A percentile compares a stretch with the other conserved stretches of the same genome.
These are phyloP conservation scores for Moxostoma hubbsi DNA, from an alignment of 2,797 vertebrate genomes.

Conservation along the genomic window DNA sequence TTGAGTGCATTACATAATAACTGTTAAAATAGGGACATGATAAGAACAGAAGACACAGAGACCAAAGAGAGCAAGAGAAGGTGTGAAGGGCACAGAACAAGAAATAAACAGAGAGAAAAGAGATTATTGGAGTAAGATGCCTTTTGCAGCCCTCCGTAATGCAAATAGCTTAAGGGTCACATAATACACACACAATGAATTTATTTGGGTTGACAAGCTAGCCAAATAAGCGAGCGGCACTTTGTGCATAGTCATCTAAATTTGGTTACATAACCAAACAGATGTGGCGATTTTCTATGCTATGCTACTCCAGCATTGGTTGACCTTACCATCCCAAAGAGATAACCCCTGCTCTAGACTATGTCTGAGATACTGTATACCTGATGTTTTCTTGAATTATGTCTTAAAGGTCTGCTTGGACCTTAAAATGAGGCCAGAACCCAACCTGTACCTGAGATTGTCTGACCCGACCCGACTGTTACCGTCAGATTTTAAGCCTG, in stretches of 20 bases:
- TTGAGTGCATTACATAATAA: neutral
- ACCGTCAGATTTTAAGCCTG: no score
- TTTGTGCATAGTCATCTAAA: constrained; percentile 38
- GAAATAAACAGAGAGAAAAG: neutral
- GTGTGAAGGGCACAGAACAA: no score
- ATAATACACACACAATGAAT: constrained; percentile 33
- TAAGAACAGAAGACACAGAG: neutral
- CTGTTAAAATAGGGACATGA: neutral
- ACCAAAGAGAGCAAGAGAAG: neutral
- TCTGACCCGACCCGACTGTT: no score
- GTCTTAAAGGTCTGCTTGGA: no score
- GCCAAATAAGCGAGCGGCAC: constrained; percentile 35
- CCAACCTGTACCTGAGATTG: no score
- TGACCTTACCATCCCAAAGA: neutral
- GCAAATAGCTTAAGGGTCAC: constrained; percentile 22
- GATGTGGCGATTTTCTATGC: constrained; percentile 23
- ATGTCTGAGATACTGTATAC: no score
- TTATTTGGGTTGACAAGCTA: constrained; percentile 41
- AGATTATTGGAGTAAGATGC: neutral
- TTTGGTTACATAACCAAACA: constrained; percentile 47
- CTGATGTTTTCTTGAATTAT: no score
- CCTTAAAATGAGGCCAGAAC: no score
- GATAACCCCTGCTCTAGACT: neutral
- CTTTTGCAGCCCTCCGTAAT: constrained; percentile 22
- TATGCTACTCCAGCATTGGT: neutral